phyloP scores from a whole-genome alignment of 2,888 invertebrate genomes.

The Cryptosula pallasiana region DNA sequence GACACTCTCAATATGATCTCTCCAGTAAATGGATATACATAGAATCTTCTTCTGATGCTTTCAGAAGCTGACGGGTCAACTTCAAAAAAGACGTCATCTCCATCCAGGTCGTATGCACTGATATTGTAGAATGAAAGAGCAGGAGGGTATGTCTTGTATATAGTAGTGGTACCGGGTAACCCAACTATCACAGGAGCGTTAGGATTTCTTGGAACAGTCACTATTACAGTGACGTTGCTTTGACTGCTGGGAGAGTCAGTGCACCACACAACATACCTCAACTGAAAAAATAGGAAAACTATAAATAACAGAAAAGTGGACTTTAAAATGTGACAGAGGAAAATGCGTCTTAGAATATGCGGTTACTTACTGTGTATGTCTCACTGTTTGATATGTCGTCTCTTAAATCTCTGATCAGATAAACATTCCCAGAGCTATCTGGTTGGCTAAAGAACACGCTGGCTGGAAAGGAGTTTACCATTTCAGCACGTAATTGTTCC shows the following conservation, averaged over 20 bases:
- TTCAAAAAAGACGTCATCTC: slow-evolving; percentile 14
- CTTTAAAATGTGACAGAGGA: too few species aligned
- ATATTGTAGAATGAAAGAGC: slow-evolving; percentile 7
- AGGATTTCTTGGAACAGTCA: neutral
- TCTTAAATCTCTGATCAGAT: neutral
- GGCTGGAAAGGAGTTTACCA: neutral
- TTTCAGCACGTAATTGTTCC: neutral
- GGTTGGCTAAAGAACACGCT: slow-evolving; percentile 21
- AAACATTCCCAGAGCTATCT: neutral
- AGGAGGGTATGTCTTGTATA: neutral
- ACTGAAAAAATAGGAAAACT: neutral
- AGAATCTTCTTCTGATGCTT: neutral
- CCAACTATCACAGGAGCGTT: slow-evolving; percentile 14
- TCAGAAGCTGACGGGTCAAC: neutral
- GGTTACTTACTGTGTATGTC: neutral
- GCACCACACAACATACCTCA: slow-evolving; percentile 11
- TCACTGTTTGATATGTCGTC: neutral
- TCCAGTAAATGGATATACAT: neutral
- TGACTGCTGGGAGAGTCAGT: slow-evolving; percentile 7
- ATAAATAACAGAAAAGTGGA: neutral
- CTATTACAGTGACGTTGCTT: neutral
- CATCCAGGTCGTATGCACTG: slow-evolving; percentile 20
- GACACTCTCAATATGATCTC: neutral
- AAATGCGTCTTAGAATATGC: too few species aligned
- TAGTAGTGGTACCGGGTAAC: neutral